Conservation (phyloP, 2,888 invertebrate species). For the Neocrepidodera transversa region DNA sequence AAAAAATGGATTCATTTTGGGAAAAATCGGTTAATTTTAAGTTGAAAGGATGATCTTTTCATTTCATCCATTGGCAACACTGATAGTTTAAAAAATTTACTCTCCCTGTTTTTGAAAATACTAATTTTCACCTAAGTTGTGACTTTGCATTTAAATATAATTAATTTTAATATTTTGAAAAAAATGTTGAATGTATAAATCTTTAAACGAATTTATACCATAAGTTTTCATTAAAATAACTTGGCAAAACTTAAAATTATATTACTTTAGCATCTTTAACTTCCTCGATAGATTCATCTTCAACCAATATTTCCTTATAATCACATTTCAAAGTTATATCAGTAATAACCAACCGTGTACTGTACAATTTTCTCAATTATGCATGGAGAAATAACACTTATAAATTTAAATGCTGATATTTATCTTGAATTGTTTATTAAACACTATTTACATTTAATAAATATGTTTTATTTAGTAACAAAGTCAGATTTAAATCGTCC, state of each 20-base stretch:
- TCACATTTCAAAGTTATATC: slow-evolving; percentile 9
- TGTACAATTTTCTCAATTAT: slow-evolving; percentile 31
- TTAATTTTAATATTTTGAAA: too few relatives aligned
- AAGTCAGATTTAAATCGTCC: slow-evolving; percentile 8
- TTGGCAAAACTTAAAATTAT: not conserved
- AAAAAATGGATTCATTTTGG: too few relatives aligned
- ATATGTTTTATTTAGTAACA: slow-evolving; percentile 12
- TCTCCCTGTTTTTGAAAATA: too few relatives aligned
- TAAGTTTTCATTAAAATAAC: not conserved
- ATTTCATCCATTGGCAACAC: too few relatives aligned
- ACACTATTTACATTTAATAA: slow-evolving; percentile 29
- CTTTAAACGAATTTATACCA: too few relatives aligned
- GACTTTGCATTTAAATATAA: too few relatives aligned
- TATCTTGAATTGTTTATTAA: slow-evolving; percentile 32
- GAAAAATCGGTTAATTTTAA: too few relatives aligned
- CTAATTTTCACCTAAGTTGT: too few relatives aligned
- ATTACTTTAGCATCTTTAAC: not conserved
- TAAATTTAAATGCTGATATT: slow-evolving; percentile 31
- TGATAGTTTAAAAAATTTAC: too few relatives aligned
- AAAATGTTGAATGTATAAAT: too few relatives aligned
- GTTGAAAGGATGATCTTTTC: too few relatives aligned
- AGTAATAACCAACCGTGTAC: slow-evolving; percentile 9
- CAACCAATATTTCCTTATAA: slow-evolving; percentile 14
- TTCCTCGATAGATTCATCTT: slow-evolving; percentile 20
- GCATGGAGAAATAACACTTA: slow-evolving; percentile 27